Base-by-base conservation (phyloP, 2,113 vertebrate species). In the Rhinolophus sinicus region DNA sequence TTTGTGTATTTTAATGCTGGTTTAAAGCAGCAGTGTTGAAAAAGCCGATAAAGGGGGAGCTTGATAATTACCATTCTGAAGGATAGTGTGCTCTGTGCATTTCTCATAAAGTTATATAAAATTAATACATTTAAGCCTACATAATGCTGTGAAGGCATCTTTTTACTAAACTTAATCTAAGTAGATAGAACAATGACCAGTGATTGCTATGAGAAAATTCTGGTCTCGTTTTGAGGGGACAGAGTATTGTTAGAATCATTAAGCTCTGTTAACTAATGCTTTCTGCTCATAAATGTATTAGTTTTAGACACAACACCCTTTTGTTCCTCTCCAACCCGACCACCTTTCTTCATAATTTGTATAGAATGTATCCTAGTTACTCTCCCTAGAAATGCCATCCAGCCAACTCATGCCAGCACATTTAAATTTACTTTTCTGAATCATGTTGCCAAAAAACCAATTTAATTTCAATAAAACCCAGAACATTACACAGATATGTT, bases 51-150 rank as follows among this genome's bases (percentile, higher is more conserved):
- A 90, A 83, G 16, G 38, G 26, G 40, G 21, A 94, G 19, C 16
- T 89, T 93, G 93, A 44, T 88, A 52, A 58, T 91, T 78, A 90
- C 56, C 58, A 58, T 85, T 91, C 28, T 65, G 73, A 93, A 58
- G 33, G 54, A 88, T 75, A 54, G 64, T 56, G 19, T 69, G 16
- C 58, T 88, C 40, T 38, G 70, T 75, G 24, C 9, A 70, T 92
- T 96, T 89, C 56, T 93, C 87, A 96, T 24, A 50, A 85, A 81
- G 60, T 93, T 88, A 33, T 82, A 67, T 88, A 58, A 90, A 96
- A 96, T 77, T 92, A 88, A 14, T n/a, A 62, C 67, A 81, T 88
- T 86, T 77, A 86, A 94, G 82, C 88, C 69, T 83, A 58, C 88
- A 60, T 65, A 76, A 62, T 90, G 38, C 44, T 80, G 28, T 83